Percentiles rank a stretch among this genome's conserved stretches.
Evolutionary conservation across 2,113 vertebrate genomes (phyloP).

Genomic region (Pipa parva): DNA sequence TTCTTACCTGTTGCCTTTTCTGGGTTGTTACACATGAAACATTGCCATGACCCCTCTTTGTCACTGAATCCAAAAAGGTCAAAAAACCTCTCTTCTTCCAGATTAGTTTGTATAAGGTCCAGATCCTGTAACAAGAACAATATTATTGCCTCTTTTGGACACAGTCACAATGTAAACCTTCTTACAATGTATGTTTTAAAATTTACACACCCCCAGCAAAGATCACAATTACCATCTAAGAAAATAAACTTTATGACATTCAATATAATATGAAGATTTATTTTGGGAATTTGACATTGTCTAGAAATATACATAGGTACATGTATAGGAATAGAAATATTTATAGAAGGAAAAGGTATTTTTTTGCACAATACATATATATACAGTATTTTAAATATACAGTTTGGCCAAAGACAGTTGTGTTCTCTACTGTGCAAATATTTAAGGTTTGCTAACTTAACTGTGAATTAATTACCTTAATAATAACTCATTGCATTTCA

Average conservation of each 20-base stretch:
- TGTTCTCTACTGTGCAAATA: too few species aligned
- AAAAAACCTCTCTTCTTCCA: constrained; percentile 95
- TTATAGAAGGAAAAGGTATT: background rate
- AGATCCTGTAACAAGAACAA: constrained; percentile 69
- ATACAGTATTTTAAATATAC: too few species aligned
- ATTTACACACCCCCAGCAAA: background rate
- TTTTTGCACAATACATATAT: background rate
- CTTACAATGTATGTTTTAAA: background rate
- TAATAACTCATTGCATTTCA: too few species aligned
- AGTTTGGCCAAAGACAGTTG: too few species aligned
- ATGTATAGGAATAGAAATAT: background rate
- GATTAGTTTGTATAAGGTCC: constrained; percentile 78
- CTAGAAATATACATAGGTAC: too few species aligned
- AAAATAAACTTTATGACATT: background rate
- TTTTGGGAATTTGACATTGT: background rate
- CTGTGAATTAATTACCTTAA: too few species aligned
- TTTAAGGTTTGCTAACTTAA: too few species aligned
- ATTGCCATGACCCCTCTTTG: constrained; percentile 79
- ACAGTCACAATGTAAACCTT: constrained; percentile 10
- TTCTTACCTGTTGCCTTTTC: constrained; percentile 84
- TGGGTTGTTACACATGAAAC: constrained; percentile 97
- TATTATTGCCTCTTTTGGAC: constrained; percentile 7
- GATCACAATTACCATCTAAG: background rate
- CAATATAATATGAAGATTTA: background rate
- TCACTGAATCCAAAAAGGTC: constrained; percentile 92